These are phyloP conservation scores for Cecidostiba fungosa DNA, from an alignment of 2,888 invertebrate species.

Conservation along the genomic window DNA sequence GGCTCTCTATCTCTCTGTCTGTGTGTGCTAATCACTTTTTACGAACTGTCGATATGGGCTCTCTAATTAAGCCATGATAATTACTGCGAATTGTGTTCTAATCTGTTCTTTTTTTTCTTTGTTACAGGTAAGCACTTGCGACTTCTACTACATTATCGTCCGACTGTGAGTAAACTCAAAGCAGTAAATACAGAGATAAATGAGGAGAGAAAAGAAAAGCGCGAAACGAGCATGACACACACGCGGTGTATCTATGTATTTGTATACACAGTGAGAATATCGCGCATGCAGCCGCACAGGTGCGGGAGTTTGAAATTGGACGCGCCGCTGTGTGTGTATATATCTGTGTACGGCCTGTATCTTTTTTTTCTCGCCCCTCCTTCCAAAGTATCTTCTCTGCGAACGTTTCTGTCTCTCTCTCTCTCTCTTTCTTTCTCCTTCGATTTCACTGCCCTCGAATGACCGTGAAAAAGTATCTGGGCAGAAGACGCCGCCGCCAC, in stretches of 20 bases:
- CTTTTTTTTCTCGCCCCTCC: conserved; percentile 41
- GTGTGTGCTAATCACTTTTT: conserved; percentile 57
- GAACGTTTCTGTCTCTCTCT: background rate
- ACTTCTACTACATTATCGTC: background rate
- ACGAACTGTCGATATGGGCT: conserved; percentile 34
- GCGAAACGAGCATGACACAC: conserved; percentile 11
- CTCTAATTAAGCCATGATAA: conserved; percentile 55
- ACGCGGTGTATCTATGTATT: background rate
- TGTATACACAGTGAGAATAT: background rate
- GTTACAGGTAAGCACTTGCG: conserved; percentile 65
- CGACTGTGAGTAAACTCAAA: conserved; percentile 9
- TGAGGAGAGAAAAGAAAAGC: background rate
- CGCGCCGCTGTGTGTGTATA: conserved; percentile 47
- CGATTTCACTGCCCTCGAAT: conserved; percentile 35
- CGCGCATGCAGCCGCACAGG: conserved; percentile 46
- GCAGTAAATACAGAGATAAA: background rate
- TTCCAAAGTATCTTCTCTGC: background rate
- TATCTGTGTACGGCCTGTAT: conserved; percentile 13
- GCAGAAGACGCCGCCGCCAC: conserved; percentile 2
- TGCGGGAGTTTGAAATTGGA: conserved; percentile 63
- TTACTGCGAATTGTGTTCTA: conserved; percentile 13
- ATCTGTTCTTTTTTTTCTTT: conserved; percentile 53
- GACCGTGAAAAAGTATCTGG: conserved; percentile 55
- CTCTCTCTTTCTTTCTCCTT: conserved; percentile 13
- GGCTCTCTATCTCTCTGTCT: background rate